Percentiles rank a stretch among this genome's conserved stretches.
Evolutionary conservation across 2,888 invertebrate species (phyloP).

Genomic region (Agriopis leucophaearia): DNA sequence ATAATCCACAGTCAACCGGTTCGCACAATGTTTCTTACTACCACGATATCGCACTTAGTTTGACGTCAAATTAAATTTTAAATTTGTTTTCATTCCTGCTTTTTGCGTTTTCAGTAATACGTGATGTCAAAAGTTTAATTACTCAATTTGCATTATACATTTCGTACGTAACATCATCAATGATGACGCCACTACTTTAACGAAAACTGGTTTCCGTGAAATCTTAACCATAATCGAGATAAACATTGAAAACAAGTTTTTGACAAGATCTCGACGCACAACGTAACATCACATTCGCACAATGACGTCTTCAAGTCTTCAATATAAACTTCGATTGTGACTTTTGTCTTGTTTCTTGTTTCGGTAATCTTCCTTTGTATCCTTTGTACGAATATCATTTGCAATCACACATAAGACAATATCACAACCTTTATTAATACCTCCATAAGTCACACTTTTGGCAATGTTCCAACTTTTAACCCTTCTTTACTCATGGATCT

Average conservation of each 20-base stretch:
- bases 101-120: not conserved
- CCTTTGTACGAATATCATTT: slow-evolving; percentile 39
- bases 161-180: slow-evolving; percentile 14
- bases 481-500: slow-evolving; percentile 25
- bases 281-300: slow-evolving; percentile 29
- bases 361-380: slow-evolving; percentile 40
- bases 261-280: slow-evolving; percentile 15
- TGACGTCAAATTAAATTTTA: too few species aligned
- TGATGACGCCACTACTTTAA: slow-evolving; percentile 30
- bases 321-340: slow-evolving; percentile 22
- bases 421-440: slow-evolving; percentile 26
- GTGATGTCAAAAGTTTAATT: slow-evolving; percentile 14
- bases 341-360: slow-evolving; percentile 20
- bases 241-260: slow-evolving; percentile 40
- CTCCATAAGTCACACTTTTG: slow-evolving; percentile 23
- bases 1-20: too few species aligned
- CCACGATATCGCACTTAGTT: too few species aligned
- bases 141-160: slow-evolving; percentile 24
- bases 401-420: slow-evolving; percentile 26
- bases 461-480: slow-evolving; percentile 23
- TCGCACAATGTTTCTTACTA: too few species aligned
- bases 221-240: slow-evolving; percentile 25
- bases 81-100: too few species aligned
- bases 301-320: slow-evolving; percentile 21
- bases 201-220: slow-evolving; percentile 23